Evolutionary conservation across 2,888 invertebrate species (phyloP), one percentile per base, ranked within the genome.

Genomic region (Chrysopilus asiliformis): DNA sequence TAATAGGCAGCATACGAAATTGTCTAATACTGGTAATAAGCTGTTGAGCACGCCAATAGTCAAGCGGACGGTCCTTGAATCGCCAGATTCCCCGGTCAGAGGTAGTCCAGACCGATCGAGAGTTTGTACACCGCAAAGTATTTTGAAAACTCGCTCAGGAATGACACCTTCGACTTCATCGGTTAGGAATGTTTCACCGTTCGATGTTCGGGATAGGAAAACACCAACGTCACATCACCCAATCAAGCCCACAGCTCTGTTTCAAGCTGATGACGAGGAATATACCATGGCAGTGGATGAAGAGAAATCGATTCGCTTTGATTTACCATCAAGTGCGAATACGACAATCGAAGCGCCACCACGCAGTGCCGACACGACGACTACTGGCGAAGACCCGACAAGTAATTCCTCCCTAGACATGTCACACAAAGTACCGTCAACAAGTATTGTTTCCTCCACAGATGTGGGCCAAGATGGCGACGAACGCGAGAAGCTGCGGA

Each of bases 281-380:
- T n/a, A 18, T 3, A 30, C 22, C 14, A 30, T 33, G 22, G 22
- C 38, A 12, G 43, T 39, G 1, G 32, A 39, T 13, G 22, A 37
- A 4, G 49, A 45, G 6, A 37, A 42, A 22, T 38, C 41, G 3
- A 36, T 49, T n/a, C 43, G 45, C 3, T 43, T 46, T 14, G 43
- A 42, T 32, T 38, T 47, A 5, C 46, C 46, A 27, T n/a, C n/a
- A n/a, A n/a, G n/a, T n/a, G n/a, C n/a, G n/a, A n/a, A n/a, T n/a
- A n/a, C n/a, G n/a, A n/a, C n/a, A n/a, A n/a, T n/a, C n/a, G n/a
- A n/a, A n/a, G n/a, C n/a, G n/a, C n/a, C n/a, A n/a, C n/a, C n/a
- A n/a, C n/a, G n/a, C n/a, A 37, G 36, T 18, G 31, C 18, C 4
- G 25, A 37, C 20, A 12, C 19, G 5, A 37, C 36, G 8, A 16